Base-by-base conservation (phyloP, 2,888 invertebrate genomes). In the Rutpela maculata region DNA sequence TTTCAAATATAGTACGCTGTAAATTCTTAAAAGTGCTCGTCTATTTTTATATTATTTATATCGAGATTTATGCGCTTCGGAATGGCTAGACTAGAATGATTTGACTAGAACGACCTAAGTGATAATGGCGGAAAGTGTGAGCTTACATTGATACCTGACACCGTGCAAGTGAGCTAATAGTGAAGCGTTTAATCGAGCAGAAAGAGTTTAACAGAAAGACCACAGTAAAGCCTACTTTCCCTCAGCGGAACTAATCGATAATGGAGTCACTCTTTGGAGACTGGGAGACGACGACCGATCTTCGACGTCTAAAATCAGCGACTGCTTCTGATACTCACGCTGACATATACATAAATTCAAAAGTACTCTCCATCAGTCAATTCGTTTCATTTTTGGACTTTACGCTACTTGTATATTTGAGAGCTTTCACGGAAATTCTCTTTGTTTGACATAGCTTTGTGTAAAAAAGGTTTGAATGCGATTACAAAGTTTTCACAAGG, bases 151-250 rank as follows among this genome's bases (percentile, higher is more conserved):
- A 62, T 62, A 62, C 26, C 62, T 62, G 22, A 22, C n/a, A 62
- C 31, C 31, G n/a, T 62, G 31, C 62, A 62, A 62, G 62, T 17
- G 22, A 31, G 31, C 62, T 62, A 62, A 62, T 62, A 62, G 31
- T 31, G 31, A 31, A 62, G n/a, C n/a, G 62, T 31, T 62, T 62
- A 62, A 62, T 62, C 35, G 62, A 62, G 62, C 35, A 35, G 31
- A 62, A 62, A 62, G 26, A 31, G 62, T 62, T 62, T 31, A 62
- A 60, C 35, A 31, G 62, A 62, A 62, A 62, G 62, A 62, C 62
- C 62, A 62, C 62, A 62, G 26, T n/a, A 62, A 62, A 62, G 62
- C 35, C 62, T 62, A 62, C 31, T 62, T 31, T 62, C 62, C 26
- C 26, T 31, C 26, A 62, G 31, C 62, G n/a, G 62, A 62, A 31